Base-by-base conservation (phyloP, 2,113 vertebrate species). In the Nesoenas mayeri region DNA sequence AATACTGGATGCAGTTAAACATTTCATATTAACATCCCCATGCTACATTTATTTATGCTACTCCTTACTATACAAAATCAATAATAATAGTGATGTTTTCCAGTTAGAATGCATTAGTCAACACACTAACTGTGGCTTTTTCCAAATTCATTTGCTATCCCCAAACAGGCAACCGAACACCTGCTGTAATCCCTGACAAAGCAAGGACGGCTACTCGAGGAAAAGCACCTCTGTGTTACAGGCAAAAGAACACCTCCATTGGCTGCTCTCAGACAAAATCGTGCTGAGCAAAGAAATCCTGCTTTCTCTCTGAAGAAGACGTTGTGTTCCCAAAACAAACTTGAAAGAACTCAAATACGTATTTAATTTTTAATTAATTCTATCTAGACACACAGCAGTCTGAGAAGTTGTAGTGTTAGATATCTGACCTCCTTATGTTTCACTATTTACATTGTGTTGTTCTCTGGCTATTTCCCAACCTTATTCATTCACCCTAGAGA, bases 401-500 rank as follows among this genome's bases (percentile, higher is more conserved):
- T 86, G 95, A 94, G 88, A 69, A 78, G 82, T 53, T 57, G 31
- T 2, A 50, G 72, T 75, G 77, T 75, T 82, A 51, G 26, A 93
- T 73, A 50, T 78, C 85, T 42, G 81, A 65, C 69, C 70, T 93
- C 91, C 88, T 95, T 91, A 79, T 7, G 3, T 92, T 89, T 89
- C 95, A 70, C 61, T 94, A 42, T 92, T 96, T 92, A 91, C 80
- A 87, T 57, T 95, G 88, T 91, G 80, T 58, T 94, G 80, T 87
- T 92, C 88, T 87, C 92, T 95, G 90, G 92, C 86, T 87, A 24
- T 75, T 91, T 94, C 93, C 93, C 95, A 96, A 79, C 77, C 32
- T 92, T 57, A 78, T 94, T 84, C 83, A 53, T 72, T 88, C 93
- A 93, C 93, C 90, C 96, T 11, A 15, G 93, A 96, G 96, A 96